These are phyloP conservation scores for Chloroclysta siterata DNA, from an alignment of 2,888 invertebrate species.

Conservation along the genomic window DNA sequence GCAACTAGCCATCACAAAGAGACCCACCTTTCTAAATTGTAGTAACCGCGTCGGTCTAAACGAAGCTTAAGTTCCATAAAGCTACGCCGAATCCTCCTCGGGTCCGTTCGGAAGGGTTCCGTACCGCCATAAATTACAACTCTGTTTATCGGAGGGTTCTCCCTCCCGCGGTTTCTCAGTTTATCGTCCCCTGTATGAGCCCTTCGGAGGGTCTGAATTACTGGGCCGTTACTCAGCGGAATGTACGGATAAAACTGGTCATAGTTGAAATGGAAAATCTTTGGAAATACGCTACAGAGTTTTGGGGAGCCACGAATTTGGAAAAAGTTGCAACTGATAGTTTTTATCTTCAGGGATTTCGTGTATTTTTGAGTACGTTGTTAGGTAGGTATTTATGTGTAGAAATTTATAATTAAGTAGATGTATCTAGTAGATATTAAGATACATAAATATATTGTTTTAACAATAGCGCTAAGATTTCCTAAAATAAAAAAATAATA, in stretches of 20 bases:
- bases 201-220: conserved; percentile 71
- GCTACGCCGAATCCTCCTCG: conserved; percentile 29
- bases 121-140: conserved; percentile 80
- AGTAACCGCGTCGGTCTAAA: conserved; percentile 4
- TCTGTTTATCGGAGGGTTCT: conserved; percentile 75
- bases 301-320: not conserved
- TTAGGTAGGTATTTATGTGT: no score
- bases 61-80: conserved; percentile 39
- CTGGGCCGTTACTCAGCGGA: conserved; percentile 73
- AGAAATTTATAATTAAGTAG: no score
- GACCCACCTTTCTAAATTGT: no score
- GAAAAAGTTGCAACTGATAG: not conserved
- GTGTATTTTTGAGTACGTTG: no score
- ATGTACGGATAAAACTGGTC: conserved; percentile 53
- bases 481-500: no score
- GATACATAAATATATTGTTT: no score
- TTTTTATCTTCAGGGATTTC: no score
- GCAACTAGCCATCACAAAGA: no score
- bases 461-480: no score
- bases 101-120: conserved; percentile 67
- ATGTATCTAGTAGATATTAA: no score
- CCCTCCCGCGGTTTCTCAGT: conserved; percentile 82
- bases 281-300: conserved; percentile 5
- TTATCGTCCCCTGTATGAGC: conserved; percentile 77
- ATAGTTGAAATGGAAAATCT: conserved; percentile 21